Percentiles rank a stretch among this genome's conserved stretches.
Evolutionary conservation across 1,140 invertebrate species (phyloP).

Genomic region (Matsumurasca onukii): DNA sequence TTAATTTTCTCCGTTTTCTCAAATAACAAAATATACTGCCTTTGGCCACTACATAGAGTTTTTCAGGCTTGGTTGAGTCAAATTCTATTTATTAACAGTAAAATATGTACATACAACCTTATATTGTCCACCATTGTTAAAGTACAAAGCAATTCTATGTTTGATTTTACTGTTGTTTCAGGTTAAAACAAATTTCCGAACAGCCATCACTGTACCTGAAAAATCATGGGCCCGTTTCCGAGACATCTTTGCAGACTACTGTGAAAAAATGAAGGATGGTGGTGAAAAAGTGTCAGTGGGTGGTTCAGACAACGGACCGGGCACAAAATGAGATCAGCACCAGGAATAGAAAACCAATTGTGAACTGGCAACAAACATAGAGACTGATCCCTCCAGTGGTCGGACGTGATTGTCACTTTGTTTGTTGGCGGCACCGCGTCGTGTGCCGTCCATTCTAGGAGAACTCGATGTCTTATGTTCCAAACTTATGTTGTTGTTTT

Average conservation of each 20-base stretch:
- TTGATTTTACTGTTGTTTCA: no score
- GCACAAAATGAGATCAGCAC: slow-evolving; percentile 33
- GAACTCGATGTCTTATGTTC: slow-evolving; percentile 26
- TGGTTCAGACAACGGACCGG: slow-evolving; percentile 31
- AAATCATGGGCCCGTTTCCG: slow-evolving; percentile 96
- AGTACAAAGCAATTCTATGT: slow-evolving; percentile 23
- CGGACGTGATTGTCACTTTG: not conserved
- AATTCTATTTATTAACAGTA: no score
- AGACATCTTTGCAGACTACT: slow-evolving; percentile 94
- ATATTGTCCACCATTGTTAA: no score
- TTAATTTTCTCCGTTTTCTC: no score
- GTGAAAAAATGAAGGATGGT: slow-evolving; percentile 83
- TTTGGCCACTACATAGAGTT: no score
- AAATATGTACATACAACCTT: no score
- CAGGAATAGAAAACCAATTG: slow-evolving; percentile 29
- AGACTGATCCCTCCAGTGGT: slow-evolving; percentile 30
- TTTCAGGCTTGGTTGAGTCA: no score
- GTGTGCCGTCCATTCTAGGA: no score
- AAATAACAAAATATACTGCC: no score
- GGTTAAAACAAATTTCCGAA: slow-evolving; percentile 97
- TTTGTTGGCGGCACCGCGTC: not conserved
- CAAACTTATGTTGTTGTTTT: slow-evolving; percentile 16
- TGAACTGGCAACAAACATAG: slow-evolving; percentile 30
- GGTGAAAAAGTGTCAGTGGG: slow-evolving; percentile 46
- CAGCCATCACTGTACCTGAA: slow-evolving; percentile 96